Percentiles rank a stretch among this genome's conserved stretches.
phyloP scores from a whole-genome alignment of 2,113 vertebrate genomes.

The Melozone crissalis region DNA sequence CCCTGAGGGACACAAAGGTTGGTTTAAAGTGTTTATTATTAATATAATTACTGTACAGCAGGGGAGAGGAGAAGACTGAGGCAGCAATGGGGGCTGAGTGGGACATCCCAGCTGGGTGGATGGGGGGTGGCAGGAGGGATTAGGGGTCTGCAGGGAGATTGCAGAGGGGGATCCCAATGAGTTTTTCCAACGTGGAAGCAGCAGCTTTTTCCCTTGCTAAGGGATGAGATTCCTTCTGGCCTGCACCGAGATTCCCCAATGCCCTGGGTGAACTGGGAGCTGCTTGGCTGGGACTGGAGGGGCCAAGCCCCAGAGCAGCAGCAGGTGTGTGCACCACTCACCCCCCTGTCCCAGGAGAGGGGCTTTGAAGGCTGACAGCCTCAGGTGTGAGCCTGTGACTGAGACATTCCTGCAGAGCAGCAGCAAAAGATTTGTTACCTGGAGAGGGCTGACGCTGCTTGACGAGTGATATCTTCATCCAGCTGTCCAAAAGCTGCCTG shows the following conservation, averaged over 20 bases:
- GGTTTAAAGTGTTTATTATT: not conserved
- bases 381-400: constrained; percentile 72
- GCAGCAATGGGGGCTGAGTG: not conserved
- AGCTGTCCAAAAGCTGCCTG: constrained; percentile 64
- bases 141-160: not conserved
- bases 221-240: not conserved
- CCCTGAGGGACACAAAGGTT: not conserved
- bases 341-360: not conserved
- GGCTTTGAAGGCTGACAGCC: constrained; percentile 60
- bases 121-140: not conserved
- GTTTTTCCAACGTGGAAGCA: not conserved
- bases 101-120: not conserved
- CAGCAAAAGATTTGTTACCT: constrained; percentile 66
- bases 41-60: not conserved
- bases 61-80: not conserved
- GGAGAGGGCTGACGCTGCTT: constrained; percentile 31
- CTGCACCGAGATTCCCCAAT: not conserved
- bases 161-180: not conserved
- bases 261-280: not conserved
- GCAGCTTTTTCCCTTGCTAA: not conserved
- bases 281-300: not conserved
- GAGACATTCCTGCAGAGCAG: constrained; percentile 63
- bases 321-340: not conserved
- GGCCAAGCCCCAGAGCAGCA: not conserved
- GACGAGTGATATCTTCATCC: constrained; percentile 75